Conservation (phyloP, 2,113 vertebrate genomes). For the Heterotis niloticus region DNA sequence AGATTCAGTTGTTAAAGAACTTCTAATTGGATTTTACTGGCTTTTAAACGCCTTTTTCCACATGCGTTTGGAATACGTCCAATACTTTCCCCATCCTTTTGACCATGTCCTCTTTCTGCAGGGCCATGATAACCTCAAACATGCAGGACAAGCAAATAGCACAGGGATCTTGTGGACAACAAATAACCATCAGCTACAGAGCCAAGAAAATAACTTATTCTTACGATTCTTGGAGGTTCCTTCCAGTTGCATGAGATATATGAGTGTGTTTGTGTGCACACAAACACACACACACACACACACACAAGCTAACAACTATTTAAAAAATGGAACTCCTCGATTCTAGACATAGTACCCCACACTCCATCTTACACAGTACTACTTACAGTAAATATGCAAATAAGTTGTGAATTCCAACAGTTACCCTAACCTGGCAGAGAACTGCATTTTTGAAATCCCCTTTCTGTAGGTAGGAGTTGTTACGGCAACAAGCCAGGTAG, state of each 20-base stretch:
- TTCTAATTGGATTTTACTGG: constrained; percentile 49
- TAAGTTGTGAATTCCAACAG: not conserved
- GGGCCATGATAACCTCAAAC: constrained; percentile 25
- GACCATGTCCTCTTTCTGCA: constrained; percentile 46
- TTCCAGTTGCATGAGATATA: not conserved
- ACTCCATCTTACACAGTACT: not conserved
- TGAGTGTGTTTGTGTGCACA: too few species aligned
- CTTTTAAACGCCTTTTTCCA: constrained; percentile 52
- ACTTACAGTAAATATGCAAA: not conserved
- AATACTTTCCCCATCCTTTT: constrained; percentile 44
- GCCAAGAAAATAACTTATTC: too few species aligned
- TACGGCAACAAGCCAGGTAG: not conserved
- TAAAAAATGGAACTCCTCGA: not conserved
- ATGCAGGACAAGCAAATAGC: constrained; percentile 10
- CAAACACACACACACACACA: constrained; percentile 6
- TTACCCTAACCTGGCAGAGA: too few species aligned
- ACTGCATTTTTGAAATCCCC: not conserved
- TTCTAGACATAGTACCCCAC: not conserved
- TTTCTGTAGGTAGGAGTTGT: not conserved
- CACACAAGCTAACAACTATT: not conserved
- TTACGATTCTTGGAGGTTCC: not conserved
- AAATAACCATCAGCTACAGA: not conserved
- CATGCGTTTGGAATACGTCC: constrained; percentile 51
- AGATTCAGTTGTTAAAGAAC: constrained; percentile 50
- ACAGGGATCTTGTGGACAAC: not conserved